Evolutionary conservation across 2,113 vertebrate genomes (phyloP).

Genomic region (Hyperopisus bebe): DNA sequence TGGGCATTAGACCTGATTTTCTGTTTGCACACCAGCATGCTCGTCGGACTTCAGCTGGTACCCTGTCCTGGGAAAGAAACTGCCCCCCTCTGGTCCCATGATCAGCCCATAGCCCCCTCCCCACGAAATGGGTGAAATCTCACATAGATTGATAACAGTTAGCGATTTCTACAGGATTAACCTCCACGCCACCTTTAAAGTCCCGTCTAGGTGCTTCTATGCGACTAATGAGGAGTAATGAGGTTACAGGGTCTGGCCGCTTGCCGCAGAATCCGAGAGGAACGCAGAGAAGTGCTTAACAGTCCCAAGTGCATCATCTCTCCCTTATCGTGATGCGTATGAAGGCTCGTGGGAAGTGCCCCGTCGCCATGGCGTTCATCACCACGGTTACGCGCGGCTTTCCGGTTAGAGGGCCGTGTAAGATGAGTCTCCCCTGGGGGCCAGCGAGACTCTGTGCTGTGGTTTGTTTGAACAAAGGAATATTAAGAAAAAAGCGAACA

Average conservation of each 20-base stretch:
- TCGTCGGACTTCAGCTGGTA: neutral
- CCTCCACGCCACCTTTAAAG: slow-evolving; percentile 60
- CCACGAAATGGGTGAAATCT: neutral
- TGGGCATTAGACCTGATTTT: neutral
- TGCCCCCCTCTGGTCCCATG: neutral
- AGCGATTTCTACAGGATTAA: slow-evolving; percentile 52
- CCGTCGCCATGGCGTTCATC: neutral
- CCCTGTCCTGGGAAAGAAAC: neutral
- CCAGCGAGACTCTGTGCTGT: slow-evolving; percentile 39
- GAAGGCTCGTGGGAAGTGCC: neutral
- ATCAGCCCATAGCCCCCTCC: neutral
- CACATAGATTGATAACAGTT: slow-evolving; percentile 48
- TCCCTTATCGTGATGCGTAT: slow-evolving; percentile 39
- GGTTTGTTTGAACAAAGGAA: slow-evolving; percentile 40
- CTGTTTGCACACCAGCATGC: neutral
- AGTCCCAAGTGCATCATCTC: slow-evolving; percentile 53
- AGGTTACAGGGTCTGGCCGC: slow-evolving; percentile 50
- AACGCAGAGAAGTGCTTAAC: slow-evolving; percentile 31
- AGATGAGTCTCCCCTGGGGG: slow-evolving; percentile 44
- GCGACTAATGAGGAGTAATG: slow-evolving; percentile 64
- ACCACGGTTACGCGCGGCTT: neutral
- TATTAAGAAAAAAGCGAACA: neutral
- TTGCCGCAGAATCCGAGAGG: slow-evolving; percentile 21
- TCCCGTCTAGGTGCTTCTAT: slow-evolving; percentile 50
- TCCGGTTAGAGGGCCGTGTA: slow-evolving; percentile 27